Conservation (phyloP, 2,113 vertebrate species). For the Neogobius melanostomus region DNA sequence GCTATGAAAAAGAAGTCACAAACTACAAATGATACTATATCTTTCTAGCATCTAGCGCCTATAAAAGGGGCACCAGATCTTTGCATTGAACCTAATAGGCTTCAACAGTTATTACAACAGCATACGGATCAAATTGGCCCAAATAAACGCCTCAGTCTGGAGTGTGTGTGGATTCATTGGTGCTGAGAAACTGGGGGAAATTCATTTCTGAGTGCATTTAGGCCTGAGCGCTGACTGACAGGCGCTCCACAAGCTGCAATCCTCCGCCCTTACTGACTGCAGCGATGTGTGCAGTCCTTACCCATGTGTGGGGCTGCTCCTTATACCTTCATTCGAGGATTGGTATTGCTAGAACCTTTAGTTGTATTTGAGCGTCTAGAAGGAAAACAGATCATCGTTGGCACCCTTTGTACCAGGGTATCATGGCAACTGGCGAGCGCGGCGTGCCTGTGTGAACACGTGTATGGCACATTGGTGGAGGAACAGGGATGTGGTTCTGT, state of each 20-base stretch:
- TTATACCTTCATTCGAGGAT: too few relatives aligned
- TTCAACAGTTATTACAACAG: not conserved
- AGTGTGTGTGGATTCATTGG: not conserved
- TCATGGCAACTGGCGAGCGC: not conserved
- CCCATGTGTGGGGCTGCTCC: too few relatives aligned
- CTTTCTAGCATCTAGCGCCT: not conserved
- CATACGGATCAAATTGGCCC: not conserved
- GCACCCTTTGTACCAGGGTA: too few relatives aligned
- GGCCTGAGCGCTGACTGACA: conserved; percentile 20
- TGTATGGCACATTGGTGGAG: conserved; percentile 33
- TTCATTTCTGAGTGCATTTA: not conserved
- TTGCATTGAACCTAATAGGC: not conserved
- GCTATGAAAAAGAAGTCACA: too few relatives aligned
- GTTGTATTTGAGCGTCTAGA: too few relatives aligned
- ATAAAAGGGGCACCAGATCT: not conserved
- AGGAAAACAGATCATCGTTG: not conserved
- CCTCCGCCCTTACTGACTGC: conserved; percentile 15
- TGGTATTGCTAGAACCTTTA: too few relatives aligned
- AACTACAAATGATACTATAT: too few relatives aligned
- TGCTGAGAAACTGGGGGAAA: conserved; percentile 4
- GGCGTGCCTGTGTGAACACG: conserved; percentile 24
- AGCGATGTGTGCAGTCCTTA: conserved; percentile 1
- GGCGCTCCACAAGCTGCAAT: conserved; percentile 5
- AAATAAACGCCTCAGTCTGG: not conserved
- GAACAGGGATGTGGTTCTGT: conserved; percentile 26